These are phyloP conservation scores for Brachyrhaphis roseni DNA, from an alignment of 2,797 vertebrate species.

Conservation along the genomic window DNA sequence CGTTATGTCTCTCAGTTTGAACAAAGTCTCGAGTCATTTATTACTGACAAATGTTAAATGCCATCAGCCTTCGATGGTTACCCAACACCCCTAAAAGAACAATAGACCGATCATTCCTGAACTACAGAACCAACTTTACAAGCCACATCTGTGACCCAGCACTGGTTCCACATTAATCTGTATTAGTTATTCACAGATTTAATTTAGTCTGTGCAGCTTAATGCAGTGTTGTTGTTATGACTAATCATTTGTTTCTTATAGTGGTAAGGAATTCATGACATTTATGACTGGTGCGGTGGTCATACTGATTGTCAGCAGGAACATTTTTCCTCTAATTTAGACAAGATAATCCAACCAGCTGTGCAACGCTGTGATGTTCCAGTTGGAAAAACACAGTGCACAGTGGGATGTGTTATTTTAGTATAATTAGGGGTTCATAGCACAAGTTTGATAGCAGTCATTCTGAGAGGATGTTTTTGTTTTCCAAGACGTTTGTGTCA, in stretches of 20 bases:
- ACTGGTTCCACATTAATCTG: neutral
- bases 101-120: slow-evolving; percentile 21
- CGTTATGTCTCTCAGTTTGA: neutral
- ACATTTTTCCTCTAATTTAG: slow-evolving; percentile 35
- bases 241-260: slow-evolving; percentile 19
- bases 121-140: slow-evolving; percentile 20
- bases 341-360: slow-evolving; percentile 17
- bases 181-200: neutral
- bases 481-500: slow-evolving; percentile 12
- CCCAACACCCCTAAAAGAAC: slow-evolving; percentile 10
- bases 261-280: neutral
- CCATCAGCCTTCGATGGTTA: slow-evolving; percentile 14
- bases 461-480: slow-evolving; percentile 16
- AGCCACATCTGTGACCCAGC: neutral
- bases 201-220: neutral
- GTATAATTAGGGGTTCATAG: slow-evolving; percentile 19
- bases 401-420: slow-evolving; percentile 14
- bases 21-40: neutral
- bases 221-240: slow-evolving; percentile 14
- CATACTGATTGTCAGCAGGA: neutral
- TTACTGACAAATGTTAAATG: slow-evolving; percentile 10
- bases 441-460: slow-evolving; percentile 13
- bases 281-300: slow-evolving; percentile 2
- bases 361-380: slow-evolving; percentile 16
- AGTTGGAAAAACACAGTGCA: slow-evolving; percentile 20